Evolutionary conservation across 1,140 invertebrate genomes (phyloP), one percentile per base, ranked within the genome.

Genomic region (Eulimnadia texana): DNA sequence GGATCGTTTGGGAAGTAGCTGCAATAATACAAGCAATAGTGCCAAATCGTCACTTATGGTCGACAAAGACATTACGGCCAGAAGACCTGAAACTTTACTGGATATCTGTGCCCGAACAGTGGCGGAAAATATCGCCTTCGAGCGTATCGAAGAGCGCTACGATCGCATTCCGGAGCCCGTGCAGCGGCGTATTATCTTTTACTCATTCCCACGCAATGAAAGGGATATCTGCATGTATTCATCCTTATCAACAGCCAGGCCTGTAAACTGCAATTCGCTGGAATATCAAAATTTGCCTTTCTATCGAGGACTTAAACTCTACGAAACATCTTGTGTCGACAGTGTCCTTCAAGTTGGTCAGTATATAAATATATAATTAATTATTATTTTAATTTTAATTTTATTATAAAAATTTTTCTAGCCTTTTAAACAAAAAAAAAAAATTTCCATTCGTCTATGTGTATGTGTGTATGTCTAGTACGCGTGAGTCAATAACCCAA

Each of bases 221-320:
- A 76, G 82, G 68, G 86, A 90, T 75, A 90, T 90, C 71, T 87
- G 84, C 72, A 90, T 90, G 85, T 90, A 91, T 74, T 88, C 85
- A 60, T 89, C 86, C 65, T 79, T 89, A 72, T 50, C 60, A 42
- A 63, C 58, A 49, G 33, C 33, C 33, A 60, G 29, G 24, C 47
- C 50, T 47, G 28, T 23, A 24, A 61, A 16, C 25, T 20, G 55
- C 50, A 42, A 16, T 50, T 52, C 51, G 63, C 72, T 72, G 57
- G 85, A 88, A 73, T 81, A 82, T 69, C 82, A 84, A 70, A 87
- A 84, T 77, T 77, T 89, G 66, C 85, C 86, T 67, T 90, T 90
- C 76, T 85, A 87, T 76, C 84, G 85, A 73, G 88, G 88, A 71
- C 79, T 90, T 73, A 84, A 85, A 72, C 78, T 90, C 66, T 78